Evolutionary conservation across 2,113 vertebrate species (phyloP).

Genomic region (Chloroceryle aenea): DNA sequence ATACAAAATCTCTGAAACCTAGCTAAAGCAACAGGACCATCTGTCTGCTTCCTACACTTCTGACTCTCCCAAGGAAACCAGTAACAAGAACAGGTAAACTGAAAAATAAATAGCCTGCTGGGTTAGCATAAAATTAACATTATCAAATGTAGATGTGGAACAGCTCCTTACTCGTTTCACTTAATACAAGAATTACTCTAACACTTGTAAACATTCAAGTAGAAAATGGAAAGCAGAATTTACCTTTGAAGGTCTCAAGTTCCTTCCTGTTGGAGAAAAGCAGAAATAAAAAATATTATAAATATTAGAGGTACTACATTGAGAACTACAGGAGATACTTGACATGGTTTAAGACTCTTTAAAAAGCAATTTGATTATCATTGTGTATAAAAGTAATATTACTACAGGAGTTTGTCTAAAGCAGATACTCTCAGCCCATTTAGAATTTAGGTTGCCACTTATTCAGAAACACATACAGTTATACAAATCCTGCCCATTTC

Average conservation of each 20-base stretch:
- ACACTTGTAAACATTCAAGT: neutral
- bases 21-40: neutral
- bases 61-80: neutral
- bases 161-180: neutral
- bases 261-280: slow-evolving; percentile 84
- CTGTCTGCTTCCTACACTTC: neutral
- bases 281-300: neutral
- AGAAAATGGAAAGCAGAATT: slow-evolving; percentile 54
- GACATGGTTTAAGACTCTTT: neutral
- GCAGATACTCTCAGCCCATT: neutral
- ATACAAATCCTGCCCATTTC: neutral
- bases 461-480: neutral
- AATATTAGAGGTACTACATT: neutral
- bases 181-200: neutral
- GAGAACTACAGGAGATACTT: neutral
- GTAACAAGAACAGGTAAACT: neutral
- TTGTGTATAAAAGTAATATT: neutral
- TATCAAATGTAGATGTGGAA: neutral
- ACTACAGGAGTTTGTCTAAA: neutral
- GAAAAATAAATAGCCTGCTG: neutral
- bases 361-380: neutral
- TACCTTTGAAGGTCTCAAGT: slow-evolving; percentile 92
- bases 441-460: neutral
- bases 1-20: neutral
- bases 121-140: neutral